phyloP scores from a whole-genome alignment of 2,797 vertebrate species.

The Nannoperca obscura region DNA sequence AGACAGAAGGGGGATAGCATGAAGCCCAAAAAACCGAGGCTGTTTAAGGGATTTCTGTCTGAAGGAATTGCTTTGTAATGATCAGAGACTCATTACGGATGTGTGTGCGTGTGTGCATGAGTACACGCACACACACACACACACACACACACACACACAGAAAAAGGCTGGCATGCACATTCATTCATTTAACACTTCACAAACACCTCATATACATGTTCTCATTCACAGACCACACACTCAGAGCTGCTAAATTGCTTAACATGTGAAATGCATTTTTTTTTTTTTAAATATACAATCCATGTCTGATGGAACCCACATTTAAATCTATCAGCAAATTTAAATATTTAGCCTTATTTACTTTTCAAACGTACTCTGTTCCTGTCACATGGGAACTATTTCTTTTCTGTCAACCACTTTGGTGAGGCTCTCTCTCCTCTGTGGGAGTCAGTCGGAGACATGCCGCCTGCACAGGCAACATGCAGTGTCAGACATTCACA shows the following conservation, averaged over 20 bases:
- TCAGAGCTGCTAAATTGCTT: constrained; percentile 37
- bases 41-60: constrained; percentile 88
- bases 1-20: constrained; percentile 81
- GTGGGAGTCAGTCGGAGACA: constrained; percentile 72
- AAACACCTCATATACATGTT: constrained; percentile 67
- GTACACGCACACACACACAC: neutral
- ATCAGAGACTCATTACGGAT: constrained; percentile 80
- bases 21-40: constrained; percentile 83
- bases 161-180: constrained; percentile 57
- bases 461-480: constrained; percentile 68
- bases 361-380: constrained; percentile 18
- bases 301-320: neutral
- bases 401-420: constrained; percentile 62
- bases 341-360: constrained; percentile 8
- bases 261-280: constrained; percentile 23
- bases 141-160: neutral
- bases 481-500: constrained; percentile 79
- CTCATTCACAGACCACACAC: constrained; percentile 64
- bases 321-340: constrained; percentile 18
- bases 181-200: constrained; percentile 63
- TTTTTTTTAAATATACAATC: constrained; percentile 20
- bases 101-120: constrained; percentile 34
- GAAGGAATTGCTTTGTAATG: constrained; percentile 87
- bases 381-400: constrained; percentile 63
- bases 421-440: constrained; percentile 60